Conservation (phyloP, 2,113 vertebrate species). For the Poicephalus gulielmi region DNA sequence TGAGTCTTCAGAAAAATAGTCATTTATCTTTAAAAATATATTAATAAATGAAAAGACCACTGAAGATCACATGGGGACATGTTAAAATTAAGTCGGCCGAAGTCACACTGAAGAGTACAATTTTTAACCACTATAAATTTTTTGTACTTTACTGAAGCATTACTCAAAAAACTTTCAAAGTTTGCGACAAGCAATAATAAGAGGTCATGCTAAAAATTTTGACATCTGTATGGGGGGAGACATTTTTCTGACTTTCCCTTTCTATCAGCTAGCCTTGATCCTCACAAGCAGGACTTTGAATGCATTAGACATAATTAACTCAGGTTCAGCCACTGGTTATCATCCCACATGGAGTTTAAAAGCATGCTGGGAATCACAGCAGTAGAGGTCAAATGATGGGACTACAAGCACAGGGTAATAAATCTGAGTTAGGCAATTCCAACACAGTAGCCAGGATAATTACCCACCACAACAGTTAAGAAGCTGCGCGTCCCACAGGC, state of each 20-base stretch:
- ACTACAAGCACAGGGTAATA: not conserved
- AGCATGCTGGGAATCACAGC: not conserved
- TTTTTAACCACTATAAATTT: not conserved
- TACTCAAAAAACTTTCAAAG: not conserved
- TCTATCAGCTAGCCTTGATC: not conserved
- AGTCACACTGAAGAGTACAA: not conserved
- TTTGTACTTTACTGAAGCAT: not conserved
- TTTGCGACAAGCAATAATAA: not conserved
- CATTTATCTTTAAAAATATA: not conserved
- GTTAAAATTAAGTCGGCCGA: not conserved
- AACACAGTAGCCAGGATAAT: not conserved
- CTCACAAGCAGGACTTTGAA: not conserved
- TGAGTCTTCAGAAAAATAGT: not conserved
- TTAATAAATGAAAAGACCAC: not conserved
- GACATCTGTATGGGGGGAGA: not conserved
- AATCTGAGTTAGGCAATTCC: not conserved
- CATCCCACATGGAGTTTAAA: not conserved
- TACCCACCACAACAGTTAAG: not conserved
- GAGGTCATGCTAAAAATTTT: not conserved
- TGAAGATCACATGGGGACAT: not conserved
- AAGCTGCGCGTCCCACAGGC: accelerated
- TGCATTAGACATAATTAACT: not conserved
- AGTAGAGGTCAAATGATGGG: not conserved
- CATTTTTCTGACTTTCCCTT: not conserved
- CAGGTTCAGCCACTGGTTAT: not conserved